Evolutionary conservation across 2,113 vertebrate genomes (phyloP).

Genomic region (Lota lota): DNA sequence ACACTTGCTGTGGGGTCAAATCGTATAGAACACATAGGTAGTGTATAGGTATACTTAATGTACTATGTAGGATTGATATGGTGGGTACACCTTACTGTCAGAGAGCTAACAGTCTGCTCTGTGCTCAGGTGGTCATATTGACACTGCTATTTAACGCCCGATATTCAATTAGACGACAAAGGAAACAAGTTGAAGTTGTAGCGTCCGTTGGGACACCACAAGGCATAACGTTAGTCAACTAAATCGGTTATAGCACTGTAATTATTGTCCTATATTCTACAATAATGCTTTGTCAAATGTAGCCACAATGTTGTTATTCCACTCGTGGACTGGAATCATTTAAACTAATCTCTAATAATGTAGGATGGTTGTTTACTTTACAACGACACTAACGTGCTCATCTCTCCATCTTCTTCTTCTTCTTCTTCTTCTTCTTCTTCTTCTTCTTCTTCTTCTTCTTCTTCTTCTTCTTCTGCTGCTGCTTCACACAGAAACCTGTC

Average conservation of each 20-base stretch:
- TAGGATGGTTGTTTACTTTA: neutral
- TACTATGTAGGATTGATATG: neutral
- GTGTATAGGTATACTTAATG: neutral
- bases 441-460: slow-evolving; percentile 25
- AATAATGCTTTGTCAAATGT: too few relatives aligned
- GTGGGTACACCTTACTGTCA: neutral
- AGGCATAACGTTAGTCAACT: too few relatives aligned
- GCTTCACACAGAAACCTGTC: slow-evolving; percentile 48
- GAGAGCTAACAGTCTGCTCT: neutral
- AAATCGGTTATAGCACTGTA: too few relatives aligned
- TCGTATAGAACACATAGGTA: neutral
- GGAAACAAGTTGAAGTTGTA: too few relatives aligned
- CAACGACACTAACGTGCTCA: neutral
- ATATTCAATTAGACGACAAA: too few relatives aligned
- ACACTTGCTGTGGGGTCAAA: neutral
- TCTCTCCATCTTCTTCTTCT: slow-evolving; percentile 15
- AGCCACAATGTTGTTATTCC: too few relatives aligned
- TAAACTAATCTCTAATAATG: neutral
- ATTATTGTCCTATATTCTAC: too few relatives aligned
- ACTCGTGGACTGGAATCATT: too few relatives aligned
- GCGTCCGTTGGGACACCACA: too few relatives aligned
- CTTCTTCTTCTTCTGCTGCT: slow-evolving; percentile 11
- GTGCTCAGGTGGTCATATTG: neutral
- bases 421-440: slow-evolving; percentile 27
- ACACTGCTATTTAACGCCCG: too few relatives aligned